Percentiles rank a stretch among this genome's conserved stretches.
Conservation (phyloP, 2,888 invertebrate genomes). For the Nymphalis c-album region DNA sequence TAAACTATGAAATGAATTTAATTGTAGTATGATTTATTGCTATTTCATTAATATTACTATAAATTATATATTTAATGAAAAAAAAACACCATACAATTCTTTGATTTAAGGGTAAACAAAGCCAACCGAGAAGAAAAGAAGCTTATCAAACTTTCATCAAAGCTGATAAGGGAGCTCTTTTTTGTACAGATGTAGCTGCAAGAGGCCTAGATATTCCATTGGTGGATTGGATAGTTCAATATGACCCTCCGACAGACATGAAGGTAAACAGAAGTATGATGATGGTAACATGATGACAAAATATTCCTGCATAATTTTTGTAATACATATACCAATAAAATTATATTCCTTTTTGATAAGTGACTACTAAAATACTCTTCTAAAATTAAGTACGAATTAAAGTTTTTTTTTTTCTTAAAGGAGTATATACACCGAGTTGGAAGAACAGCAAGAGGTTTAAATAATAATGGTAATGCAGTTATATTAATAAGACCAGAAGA, state of each 20-base stretch:
- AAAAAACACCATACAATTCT: no score
- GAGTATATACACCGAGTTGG: slow-evolving; percentile 99
- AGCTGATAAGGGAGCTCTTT: slow-evolving; percentile 91
- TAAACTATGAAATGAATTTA: neutral
- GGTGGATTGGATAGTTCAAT: slow-evolving; percentile 99
- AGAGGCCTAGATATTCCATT: slow-evolving; percentile 96
- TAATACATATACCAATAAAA: neutral
- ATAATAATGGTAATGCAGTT: slow-evolving; percentile 95
- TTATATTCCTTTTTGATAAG: neutral
- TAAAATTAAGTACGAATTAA: neutral
- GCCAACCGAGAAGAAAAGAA: slow-evolving; percentile 96
- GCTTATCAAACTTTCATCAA: slow-evolving; percentile 98
- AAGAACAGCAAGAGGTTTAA: slow-evolving; percentile 96
- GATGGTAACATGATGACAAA: no score
- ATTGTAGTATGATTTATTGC: slow-evolving; percentile 1
- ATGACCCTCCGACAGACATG: slow-evolving; percentile 99
- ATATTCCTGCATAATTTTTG: neutral
- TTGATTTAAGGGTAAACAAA: slow-evolving; percentile 92
- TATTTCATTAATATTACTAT: no score
- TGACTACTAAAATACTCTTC: neutral
- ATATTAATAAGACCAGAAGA: slow-evolving; percentile 96
- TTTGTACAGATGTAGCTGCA: slow-evolving; percentile 99
- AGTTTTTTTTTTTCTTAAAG: slow-evolving; percentile 57
- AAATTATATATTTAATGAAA: no score
- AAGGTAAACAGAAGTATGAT: slow-evolving; percentile 80